Evolutionary conservation across 2,113 vertebrate genomes (phyloP).

Genomic region (Rafetus swinhoei): DNA sequence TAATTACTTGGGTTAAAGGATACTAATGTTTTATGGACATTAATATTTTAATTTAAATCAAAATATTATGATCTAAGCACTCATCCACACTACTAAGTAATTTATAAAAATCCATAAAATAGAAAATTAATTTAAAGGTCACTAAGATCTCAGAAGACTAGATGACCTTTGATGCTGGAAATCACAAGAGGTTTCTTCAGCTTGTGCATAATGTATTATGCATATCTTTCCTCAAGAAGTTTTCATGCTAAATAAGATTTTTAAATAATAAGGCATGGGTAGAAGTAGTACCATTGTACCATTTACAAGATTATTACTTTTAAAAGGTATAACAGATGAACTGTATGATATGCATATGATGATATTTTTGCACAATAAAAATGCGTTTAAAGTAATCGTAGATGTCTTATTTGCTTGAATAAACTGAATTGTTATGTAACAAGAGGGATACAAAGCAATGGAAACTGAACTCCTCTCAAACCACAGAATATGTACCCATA

Average conservation of each 20-base stretch:
- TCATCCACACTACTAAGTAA: slow-evolving; percentile 48
- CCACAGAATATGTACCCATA: background rate
- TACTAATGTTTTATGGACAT: background rate
- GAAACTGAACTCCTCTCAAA: background rate
- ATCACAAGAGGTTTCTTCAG: slow-evolving; percentile 33
- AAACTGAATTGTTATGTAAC: background rate
- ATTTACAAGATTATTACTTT: slow-evolving; percentile 27
- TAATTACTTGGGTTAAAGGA: background rate
- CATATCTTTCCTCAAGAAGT: slow-evolving; percentile 34
- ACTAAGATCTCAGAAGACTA: slow-evolving; percentile 62
- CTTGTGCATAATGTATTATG: slow-evolving; percentile 57
- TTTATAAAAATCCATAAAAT: slow-evolving; percentile 70
- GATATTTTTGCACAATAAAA: background rate
- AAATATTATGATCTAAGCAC: background rate
- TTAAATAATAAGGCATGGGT: background rate
- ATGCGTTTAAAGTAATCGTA: background rate
- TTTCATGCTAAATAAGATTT: slow-evolving; percentile 35
- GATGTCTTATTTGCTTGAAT: background rate
- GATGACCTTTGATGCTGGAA: slow-evolving; percentile 66
- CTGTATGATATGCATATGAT: background rate
- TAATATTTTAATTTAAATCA: slow-evolving; percentile 20
- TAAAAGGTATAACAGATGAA: background rate
- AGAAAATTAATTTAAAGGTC: slow-evolving; percentile 72
- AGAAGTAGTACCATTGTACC: background rate
- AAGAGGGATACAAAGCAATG: background rate